Evolutionary conservation across 2,797 vertebrate species (phyloP).

Genomic region (Parauchenoglanis punctatus): DNA sequence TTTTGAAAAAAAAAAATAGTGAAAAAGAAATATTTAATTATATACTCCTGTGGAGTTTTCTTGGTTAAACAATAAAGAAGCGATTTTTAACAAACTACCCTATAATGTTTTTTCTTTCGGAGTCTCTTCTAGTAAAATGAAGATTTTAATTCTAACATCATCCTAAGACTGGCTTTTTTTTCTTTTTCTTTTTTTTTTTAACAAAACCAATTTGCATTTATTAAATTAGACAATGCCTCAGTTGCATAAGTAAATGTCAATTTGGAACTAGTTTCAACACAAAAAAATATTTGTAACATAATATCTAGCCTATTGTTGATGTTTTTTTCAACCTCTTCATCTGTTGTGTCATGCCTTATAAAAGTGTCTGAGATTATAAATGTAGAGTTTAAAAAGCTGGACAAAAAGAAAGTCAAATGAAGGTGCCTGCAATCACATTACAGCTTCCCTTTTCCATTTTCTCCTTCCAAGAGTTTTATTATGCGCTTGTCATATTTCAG

Average conservation of each 20-base stretch:
- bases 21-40: not conserved
- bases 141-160: not conserved
- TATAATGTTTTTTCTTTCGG: not conserved
- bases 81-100: not conserved
- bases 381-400: not conserved
- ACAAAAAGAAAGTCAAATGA: constrained; percentile 36
- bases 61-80: constrained; percentile 2
- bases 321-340: not conserved
- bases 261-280: not conserved
- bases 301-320: not conserved
- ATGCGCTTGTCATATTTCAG: constrained; percentile 42
- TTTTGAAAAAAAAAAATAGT: not conserved
- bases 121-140: not conserved
- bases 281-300: not conserved
- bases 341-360: not conserved
- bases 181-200: not conserved
- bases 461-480: constrained; percentile 28
- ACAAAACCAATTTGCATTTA: not conserved
- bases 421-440: constrained; percentile 55
- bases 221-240: not conserved
- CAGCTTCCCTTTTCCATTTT: constrained; percentile 31
- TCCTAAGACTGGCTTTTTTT: not conserved
- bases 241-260: not conserved
- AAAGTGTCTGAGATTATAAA: not conserved
- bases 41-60: not conserved